phyloP scores from a whole-genome alignment of 2,888 invertebrate species.

The Stenchaetothrips biformis region DNA sequence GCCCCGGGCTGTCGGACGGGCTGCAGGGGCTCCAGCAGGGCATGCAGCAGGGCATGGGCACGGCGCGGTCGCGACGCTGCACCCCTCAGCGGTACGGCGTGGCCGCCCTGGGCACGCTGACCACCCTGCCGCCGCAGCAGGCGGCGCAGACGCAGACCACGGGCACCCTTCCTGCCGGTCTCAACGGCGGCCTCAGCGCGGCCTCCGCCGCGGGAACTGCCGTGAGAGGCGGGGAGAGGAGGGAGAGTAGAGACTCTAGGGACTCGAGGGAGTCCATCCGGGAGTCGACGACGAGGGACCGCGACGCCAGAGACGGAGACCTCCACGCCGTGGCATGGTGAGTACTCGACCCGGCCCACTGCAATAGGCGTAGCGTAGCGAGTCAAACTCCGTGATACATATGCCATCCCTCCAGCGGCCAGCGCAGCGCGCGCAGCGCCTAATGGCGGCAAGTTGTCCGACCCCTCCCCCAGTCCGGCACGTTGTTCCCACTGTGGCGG shows the following conservation, averaged over 20 bases:
- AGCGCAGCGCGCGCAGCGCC: no score
- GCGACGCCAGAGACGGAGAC: background rate
- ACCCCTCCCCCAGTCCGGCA: no score
- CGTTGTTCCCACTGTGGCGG: no score
- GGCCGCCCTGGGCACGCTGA: background rate
- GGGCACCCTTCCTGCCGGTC: no score
- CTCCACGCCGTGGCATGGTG: constrained; percentile 1
- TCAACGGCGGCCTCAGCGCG: background rate
- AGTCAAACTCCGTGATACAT: no score
- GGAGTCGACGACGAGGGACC: background rate
- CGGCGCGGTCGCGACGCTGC: background rate
- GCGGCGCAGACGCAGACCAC: background rate
- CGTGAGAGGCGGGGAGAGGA: background rate
- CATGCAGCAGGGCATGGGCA: background rate
- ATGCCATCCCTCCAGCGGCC: no score
- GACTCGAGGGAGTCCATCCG: constrained; percentile 13
- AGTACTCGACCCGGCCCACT: background rate
- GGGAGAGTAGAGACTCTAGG: constrained; percentile 16
- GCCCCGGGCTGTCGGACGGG: background rate
- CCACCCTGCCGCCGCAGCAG: background rate
- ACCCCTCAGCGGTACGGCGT: background rate
- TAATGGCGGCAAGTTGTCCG: no score
- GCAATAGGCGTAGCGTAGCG: no score
- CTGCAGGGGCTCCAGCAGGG: background rate
- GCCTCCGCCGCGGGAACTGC: background rate